Evolutionary conservation across 1,140 invertebrate genomes (phyloP).

Genomic region (Nasonia longicornis): DNA sequence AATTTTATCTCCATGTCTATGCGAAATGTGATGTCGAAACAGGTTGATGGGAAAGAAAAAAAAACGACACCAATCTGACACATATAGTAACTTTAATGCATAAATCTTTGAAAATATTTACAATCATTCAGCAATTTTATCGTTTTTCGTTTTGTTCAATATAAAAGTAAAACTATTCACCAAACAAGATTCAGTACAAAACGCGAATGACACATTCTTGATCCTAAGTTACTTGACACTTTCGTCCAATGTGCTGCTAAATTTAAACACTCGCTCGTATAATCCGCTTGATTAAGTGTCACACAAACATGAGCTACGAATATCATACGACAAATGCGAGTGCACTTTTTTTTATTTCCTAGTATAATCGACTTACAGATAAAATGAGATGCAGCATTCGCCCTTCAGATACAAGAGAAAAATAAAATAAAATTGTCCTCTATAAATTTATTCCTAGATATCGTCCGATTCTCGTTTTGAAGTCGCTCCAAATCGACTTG

Average conservation of each 20-base stretch:
- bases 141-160: constrained; percentile 47
- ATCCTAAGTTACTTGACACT: constrained; percentile 43
- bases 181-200: constrained; percentile 60
- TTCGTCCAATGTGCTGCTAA: constrained; percentile 21
- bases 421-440: neutral
- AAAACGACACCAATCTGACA: constrained; percentile 43
- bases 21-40: neutral
- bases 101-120: constrained; percentile 59
- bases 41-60: neutral
- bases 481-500: too few species aligned
- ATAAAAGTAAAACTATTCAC: constrained; percentile 64
- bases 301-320: constrained; percentile 48
- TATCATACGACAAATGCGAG: constrained; percentile 41
- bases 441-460: neutral
- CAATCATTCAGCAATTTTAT: constrained; percentile 48
- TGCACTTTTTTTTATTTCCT: constrained; percentile 37
- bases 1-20: neutral
- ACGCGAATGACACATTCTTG: constrained; percentile 53
- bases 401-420: neutral
- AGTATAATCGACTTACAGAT: constrained; percentile 38
- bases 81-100: constrained; percentile 53
- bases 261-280: constrained; percentile 32
- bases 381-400: constrained; percentile 25
- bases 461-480: neutral
- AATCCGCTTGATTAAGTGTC: constrained; percentile 48